Evolutionary conservation across 2,888 invertebrate species (phyloP), one percentile per base, ranked within the genome.

Genomic region (Busseola fusca): DNA sequence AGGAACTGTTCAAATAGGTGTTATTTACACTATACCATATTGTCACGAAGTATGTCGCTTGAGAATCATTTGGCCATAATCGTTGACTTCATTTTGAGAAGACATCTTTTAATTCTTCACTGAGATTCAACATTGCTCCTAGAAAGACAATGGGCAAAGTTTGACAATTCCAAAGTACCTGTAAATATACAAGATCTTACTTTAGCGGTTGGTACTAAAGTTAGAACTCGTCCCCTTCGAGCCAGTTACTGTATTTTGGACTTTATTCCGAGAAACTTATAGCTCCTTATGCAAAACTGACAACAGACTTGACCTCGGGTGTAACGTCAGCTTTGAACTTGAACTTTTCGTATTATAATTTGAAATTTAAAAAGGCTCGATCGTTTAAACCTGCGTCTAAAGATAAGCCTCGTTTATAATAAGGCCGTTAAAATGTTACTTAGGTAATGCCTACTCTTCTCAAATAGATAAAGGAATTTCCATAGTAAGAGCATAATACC

Each of bases 21-120:
- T 59, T 74, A 74, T 74, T 74, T 50, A 65, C 74, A 42, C 18
- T 52, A 27, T 3, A 60, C 12, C 16, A 25, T 25, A 37, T 37
- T 68, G 54, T 30, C n/a, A 37, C 4, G 12, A 21, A 5, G n/a
- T 30, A 16, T 21, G 12, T 34, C 18, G n/a, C 42, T 40, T 18
- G 27, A 14, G 3, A 69, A 68, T n/a, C 3, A 59, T 42, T 59
- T 9, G 37, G 27, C 40, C n/a, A 14, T 25, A 14, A 12, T 14
- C 21, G 21, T 21, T 14, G 40, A 30, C 10, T n/a, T 18, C 6
- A 9, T 40, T 37, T 9, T 27, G 14, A 37, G 21, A 37, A n/a
- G 48, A 56, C 1, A 50, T 12, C 34, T 30, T 42, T 34, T 60
- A 3, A 25, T 45, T n/a, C 5, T 1, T 63, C 21, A 14, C 6